These are phyloP conservation scores for Gryllus bimaculatus DNA, from an alignment of 1,140 invertebrate species.

Conservation along the genomic window DNA sequence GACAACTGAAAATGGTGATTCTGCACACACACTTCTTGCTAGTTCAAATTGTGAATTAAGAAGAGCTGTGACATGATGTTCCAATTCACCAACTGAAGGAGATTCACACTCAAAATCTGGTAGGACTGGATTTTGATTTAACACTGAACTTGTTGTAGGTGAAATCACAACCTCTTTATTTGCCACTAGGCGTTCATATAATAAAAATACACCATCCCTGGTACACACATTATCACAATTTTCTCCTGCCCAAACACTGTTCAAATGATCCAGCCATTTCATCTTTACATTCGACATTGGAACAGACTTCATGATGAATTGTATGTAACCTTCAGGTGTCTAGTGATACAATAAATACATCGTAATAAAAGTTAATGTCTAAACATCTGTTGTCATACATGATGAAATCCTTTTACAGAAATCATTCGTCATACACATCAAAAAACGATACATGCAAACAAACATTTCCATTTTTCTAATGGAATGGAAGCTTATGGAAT, in stretches of 20 bases:
- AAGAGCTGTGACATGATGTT: constrained; percentile 42
- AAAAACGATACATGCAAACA: no score
- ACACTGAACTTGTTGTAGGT: constrained; percentile 26
- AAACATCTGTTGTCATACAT: no score
- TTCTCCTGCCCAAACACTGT: constrained; percentile 46
- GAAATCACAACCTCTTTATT: constrained; percentile 40
- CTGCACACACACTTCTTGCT: constrained; percentile 42
- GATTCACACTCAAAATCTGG: constrained; percentile 38
- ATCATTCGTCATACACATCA: no score
- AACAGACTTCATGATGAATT: neutral
- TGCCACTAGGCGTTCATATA: constrained; percentile 45
- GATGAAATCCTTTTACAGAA: no score
- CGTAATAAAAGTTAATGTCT: no score
- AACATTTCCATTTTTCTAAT: no score
- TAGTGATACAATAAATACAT: no score
- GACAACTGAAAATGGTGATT: constrained; percentile 44
- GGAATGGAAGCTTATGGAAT: no score
- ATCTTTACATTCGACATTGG: constrained; percentile 25
- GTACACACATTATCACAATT: constrained; percentile 45
- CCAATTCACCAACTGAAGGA: constrained; percentile 39
- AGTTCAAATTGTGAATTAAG: constrained; percentile 44
- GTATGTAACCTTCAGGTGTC: no score
- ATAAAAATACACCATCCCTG: constrained; percentile 39
- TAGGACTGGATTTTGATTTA: constrained; percentile 30
- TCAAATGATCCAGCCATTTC: constrained; percentile 48